Evolutionary conservation across 2,113 vertebrate genomes (phyloP), one percentile per base, ranked within the genome.

Genomic region (Entomyzon cyanotis): DNA sequence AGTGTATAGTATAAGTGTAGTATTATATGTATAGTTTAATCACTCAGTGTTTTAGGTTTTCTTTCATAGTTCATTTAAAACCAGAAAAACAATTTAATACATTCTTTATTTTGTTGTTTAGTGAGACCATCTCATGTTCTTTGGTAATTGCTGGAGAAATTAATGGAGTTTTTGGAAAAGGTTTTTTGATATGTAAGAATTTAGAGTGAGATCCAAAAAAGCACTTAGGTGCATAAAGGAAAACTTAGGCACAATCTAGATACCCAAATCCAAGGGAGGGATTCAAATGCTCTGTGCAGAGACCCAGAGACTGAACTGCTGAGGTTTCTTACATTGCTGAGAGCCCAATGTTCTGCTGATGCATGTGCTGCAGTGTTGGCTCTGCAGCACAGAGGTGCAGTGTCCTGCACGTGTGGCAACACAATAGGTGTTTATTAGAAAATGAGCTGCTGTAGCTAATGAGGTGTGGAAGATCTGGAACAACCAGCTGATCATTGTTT

Each of bases 171-270:
- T 93, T 90, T 96, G 80, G 83, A 91, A 92, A 95, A 87, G 62
- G 11, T 87, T 95, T 84, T 82, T 23, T 77, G 47, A 44, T 79
- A 70, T 84, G 58, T 63, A 75, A 90, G 82, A 86, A 87, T 71
- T 93, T 53, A 67, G 73, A 79, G 49, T 31, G 64, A 89, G 91
- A 81, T 95, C 96, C 94, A 94, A 95, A 95, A 96, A 88, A 94
- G 82, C 91, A 94, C 93, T 95, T 95, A 94, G 70, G 46, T 93
- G 89, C 63, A 58, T 55, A 58, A 84, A 88, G 74, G 30, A 74
- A 87, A 92, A 64, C 39, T 86, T 63, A 87, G 86, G 60, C 93
- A 81, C 27, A 84, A 75, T 92, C 52, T 90, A 86, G 79, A 64
- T 56, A 52, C 52, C 64, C 70, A 90, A 80, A 67, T 94, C 86